These are phyloP conservation scores for Teleopsis dalmanni DNA, from an alignment of 1,140 invertebrate species.

Conservation along the genomic window DNA sequence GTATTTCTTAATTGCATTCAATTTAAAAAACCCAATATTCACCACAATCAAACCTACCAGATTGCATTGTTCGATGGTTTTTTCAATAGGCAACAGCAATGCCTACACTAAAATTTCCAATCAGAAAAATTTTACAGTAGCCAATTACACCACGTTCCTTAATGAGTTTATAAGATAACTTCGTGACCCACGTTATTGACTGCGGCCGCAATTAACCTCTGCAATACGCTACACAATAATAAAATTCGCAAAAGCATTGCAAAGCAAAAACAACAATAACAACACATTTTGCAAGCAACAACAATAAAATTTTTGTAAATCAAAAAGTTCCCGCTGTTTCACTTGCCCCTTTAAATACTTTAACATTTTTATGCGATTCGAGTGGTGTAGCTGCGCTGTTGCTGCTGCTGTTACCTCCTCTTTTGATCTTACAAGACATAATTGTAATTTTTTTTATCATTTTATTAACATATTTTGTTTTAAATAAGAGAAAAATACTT, in stretches of 20 bases:
- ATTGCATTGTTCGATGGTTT: too few relatives aligned
- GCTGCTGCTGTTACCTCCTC: background rate
- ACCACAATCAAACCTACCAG: too few relatives aligned
- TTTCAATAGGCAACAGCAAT: too few relatives aligned
- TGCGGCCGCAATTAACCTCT: slow-evolving; percentile 8
- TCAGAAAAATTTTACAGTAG: too few relatives aligned
- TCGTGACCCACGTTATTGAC: slow-evolving; percentile 4
- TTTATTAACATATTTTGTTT: too few relatives aligned
- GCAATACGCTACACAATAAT: slow-evolving; percentile 1
- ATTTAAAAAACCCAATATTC: too few relatives aligned
- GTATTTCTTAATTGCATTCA: too few relatives aligned
- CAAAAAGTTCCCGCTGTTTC: background rate
- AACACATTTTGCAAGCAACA: background rate
- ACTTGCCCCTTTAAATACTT: background rate
- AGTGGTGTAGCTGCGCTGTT: background rate
- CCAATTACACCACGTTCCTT: background rate
- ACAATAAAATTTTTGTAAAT: too few relatives aligned
- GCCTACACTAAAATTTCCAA: too few relatives aligned
- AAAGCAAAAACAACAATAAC: background rate
- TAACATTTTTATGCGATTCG: background rate
- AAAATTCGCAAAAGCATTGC: too few relatives aligned
- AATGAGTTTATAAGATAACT: slow-evolving; percentile 6
- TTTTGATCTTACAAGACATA: slow-evolving; percentile 9
- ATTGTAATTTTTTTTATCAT: slow-evolving; percentile 6
- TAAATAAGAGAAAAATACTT: too few relatives aligned